Evolutionary conservation across 92 coral and sea anemone species (phyloP).

Genomic region (Parazoanthus swiftii): DNA sequence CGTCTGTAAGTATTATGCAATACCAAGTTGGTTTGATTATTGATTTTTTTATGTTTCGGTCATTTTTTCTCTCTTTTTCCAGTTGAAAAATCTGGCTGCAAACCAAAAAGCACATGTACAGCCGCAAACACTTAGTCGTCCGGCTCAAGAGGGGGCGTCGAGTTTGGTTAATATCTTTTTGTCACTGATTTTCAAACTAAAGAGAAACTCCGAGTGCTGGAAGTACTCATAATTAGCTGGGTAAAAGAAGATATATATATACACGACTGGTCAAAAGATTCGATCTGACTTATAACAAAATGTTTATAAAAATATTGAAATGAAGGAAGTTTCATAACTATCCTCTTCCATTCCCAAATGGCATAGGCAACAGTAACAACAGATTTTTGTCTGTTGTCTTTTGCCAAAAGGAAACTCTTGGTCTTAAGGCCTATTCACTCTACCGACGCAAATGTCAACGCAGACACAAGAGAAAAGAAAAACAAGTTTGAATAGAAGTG

Average conservation of each 20-base stretch:
- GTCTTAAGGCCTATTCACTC: conserved; percentile 8
- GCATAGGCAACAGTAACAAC: conserved; percentile 5
- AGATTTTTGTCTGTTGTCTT: conserved; percentile 6
- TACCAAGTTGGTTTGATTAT: conserved; percentile 6
- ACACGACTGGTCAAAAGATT: neutral
- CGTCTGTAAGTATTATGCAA: neutral
- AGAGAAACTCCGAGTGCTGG: conserved; percentile 7
- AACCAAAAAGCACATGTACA: conserved; percentile 3
- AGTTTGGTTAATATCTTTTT: conserved; percentile 5
- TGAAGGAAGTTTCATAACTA: conserved; percentile 2
- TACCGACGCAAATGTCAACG: conserved; percentile 2
- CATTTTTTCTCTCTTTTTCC: conserved; percentile 6
- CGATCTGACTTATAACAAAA: neutral
- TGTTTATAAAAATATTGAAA: conserved; percentile 1
- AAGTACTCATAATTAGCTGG: conserved; percentile 7
- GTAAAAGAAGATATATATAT: conserved; percentile 4
- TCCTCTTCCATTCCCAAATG: conserved; percentile 8
- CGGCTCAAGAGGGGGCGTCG: conserved; percentile 2
- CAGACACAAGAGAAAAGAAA: neutral
- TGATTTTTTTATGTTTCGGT: neutral
- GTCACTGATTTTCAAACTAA: conserved; percentile 6
- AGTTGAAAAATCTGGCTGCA: neutral
- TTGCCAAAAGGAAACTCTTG: neutral
- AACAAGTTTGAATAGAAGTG: neutral
- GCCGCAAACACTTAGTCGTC: neutral